These are phyloP conservation scores for Machimus atricapillus DNA, from an alignment of 2,888 invertebrate species.

Conservation along the genomic window DNA sequence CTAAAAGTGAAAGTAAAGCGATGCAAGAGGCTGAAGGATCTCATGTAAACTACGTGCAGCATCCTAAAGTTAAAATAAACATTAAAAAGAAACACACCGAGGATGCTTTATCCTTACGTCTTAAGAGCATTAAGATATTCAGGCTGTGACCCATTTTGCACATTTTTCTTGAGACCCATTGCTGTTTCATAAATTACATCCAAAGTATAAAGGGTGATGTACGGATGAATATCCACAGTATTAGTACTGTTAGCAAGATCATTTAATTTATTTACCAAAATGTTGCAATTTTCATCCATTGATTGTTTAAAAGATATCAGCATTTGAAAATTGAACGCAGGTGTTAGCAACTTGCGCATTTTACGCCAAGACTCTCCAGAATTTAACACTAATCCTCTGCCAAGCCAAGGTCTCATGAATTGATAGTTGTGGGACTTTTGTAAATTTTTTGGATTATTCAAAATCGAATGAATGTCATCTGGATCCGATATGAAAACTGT, in stretches of 20 bases:
- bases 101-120: constrained; percentile 62
- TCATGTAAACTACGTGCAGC: neutral
- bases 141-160: constrained; percentile 72
- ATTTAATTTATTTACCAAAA: constrained; percentile 63
- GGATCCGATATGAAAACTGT: constrained; percentile 56
- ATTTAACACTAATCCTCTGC: constrained; percentile 57
- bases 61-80: neutral
- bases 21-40: neutral
- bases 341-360: constrained; percentile 77
- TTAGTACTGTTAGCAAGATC: constrained; percentile 61
- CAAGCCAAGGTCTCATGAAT: constrained; percentile 55
- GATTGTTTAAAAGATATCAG: constrained; percentile 75
- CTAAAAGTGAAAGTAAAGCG: neutral
- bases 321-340: constrained; percentile 82
- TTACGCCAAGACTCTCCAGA: constrained; percentile 68
- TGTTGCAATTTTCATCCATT: constrained; percentile 71
- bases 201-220: constrained; percentile 62
- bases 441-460: constrained; percentile 54
- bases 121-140: constrained; percentile 77
- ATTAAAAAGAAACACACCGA: neutral
- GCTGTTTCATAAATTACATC: constrained; percentile 70
- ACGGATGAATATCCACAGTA: constrained; percentile 67
- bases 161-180: constrained; percentile 80
- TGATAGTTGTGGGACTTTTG: constrained; percentile 56
- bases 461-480: constrained; percentile 55